Percentiles rank a stretch among this genome's conserved stretches.
Evolutionary conservation across 2,888 invertebrate species (phyloP).

Genomic region (Netelia inedita): DNA sequence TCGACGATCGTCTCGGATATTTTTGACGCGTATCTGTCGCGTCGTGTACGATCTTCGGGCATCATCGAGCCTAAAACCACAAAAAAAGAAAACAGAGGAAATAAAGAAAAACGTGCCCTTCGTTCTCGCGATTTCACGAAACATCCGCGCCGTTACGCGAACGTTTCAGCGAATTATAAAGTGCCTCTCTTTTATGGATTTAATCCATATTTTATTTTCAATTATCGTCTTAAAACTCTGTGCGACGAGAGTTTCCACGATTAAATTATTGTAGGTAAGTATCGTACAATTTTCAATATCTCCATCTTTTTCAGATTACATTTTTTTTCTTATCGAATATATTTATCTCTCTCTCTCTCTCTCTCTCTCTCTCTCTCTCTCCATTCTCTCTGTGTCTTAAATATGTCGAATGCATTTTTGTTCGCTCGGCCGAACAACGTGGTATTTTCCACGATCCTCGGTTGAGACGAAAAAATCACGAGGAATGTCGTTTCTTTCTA

Average conservation of each 20-base stretch:
- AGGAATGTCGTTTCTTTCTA: conserved; percentile 8
- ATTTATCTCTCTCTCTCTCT: background rate
- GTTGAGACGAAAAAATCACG: background rate
- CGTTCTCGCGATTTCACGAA: background rate
- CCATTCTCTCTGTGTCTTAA: background rate
- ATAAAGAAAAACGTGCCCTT: background rate
- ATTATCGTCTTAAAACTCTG: conserved; percentile 50
- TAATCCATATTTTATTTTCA: background rate
- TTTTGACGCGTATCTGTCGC: conserved; percentile 31
- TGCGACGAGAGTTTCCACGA: conserved; percentile 62
- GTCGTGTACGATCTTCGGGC: conserved; percentile 27
- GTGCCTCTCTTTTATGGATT: conserved; percentile 29
- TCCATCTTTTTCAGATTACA: conserved; percentile 37
- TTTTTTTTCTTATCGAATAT: background rate
- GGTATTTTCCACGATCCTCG: too few relatives aligned
- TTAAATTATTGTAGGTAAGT: conserved; percentile 73
- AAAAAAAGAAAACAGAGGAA: background rate
- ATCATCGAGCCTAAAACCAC: background rate
- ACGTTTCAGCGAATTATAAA: conserved; percentile 31
- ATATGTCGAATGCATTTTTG: background rate
- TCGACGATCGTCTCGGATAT: background rate
- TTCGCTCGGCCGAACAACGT: too few relatives aligned
- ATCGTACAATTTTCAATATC: conserved; percentile 66
- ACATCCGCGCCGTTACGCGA: background rate
- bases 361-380: background rate